A percentile compares a stretch with the other conserved stretches of the same genome.
Evolutionary conservation across 2,113 vertebrate genomes (phyloP).

Genomic region (Mobula hypostoma): DNA sequence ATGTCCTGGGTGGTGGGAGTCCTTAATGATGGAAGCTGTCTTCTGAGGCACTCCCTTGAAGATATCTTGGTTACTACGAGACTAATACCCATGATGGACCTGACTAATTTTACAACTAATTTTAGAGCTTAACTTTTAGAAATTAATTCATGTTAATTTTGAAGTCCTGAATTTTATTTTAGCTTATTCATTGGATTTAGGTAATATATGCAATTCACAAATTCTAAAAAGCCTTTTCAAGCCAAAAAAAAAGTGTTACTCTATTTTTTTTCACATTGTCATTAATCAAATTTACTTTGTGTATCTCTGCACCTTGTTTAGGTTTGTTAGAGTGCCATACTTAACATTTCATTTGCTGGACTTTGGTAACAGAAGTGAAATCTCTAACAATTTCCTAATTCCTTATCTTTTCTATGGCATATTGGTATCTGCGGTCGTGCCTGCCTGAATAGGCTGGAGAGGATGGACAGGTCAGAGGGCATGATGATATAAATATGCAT

Average conservation of each 20-base stretch:
- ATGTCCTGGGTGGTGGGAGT: no score
- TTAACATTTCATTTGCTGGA: background rate
- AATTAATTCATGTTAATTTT: background rate
- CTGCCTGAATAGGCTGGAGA: conserved; percentile 32
- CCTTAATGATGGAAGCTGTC: no score
- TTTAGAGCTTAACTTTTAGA: background rate
- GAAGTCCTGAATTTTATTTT: background rate
- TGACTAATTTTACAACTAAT: no score
- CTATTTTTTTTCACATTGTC: background rate
- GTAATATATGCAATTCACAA: background rate
- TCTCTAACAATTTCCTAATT: conserved; percentile 31
- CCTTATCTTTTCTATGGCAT: conserved; percentile 33
- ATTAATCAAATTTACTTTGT: background rate
- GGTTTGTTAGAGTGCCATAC: background rate
- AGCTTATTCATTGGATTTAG: background rate
- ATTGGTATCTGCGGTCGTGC: conserved; percentile 12
- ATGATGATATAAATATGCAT: conserved; percentile 32
- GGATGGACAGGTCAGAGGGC: conserved; percentile 37
- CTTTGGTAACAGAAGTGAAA: background rate
- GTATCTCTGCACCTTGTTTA: background rate
- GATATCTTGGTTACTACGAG: no score
- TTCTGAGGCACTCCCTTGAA: no score
- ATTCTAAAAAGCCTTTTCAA: background rate
- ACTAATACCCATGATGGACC: no score
- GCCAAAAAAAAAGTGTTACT: background rate